These are phyloP conservation scores for Heterotilapia buettikoferi DNA, from an alignment of 2,113 vertebrate species.

Conservation along the genomic window DNA sequence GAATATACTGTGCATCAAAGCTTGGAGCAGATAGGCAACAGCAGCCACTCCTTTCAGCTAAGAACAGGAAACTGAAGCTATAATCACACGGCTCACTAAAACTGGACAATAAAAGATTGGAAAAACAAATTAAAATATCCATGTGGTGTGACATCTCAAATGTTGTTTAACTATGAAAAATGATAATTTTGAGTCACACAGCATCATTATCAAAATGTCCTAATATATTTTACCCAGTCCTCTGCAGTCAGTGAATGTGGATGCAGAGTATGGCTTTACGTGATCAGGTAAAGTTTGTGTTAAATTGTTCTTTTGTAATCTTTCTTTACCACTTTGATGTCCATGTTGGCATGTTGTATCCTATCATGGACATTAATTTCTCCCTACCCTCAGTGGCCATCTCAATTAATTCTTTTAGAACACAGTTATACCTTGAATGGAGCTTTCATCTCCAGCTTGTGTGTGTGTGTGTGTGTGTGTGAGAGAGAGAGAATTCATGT, in stretches of 20 bases:
- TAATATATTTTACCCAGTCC: neutral
- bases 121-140: neutral
- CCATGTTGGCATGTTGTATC: slow-evolving; percentile 10
- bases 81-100: neutral
- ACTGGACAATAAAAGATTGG: neutral
- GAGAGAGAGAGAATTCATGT: neutral
- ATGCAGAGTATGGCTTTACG: neutral
- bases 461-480: neutral
- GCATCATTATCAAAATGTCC: neutral
- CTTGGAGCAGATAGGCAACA: neutral
- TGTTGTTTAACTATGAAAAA: neutral
- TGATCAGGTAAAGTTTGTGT: neutral
- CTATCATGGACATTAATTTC: slow-evolving; percentile 12
- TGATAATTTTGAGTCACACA: neutral
- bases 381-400: neutral
- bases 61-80: neutral
- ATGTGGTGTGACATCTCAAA: neutral
- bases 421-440: slow-evolving; percentile 17
- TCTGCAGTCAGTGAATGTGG: neutral
- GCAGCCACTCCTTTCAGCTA: neutral
- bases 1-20: neutral
- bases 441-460: slow-evolving; percentile 37
- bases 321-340: slow-evolving; percentile 35
- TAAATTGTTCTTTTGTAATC: neutral
- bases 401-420: slow-evolving; percentile 38